Percentiles rank a stretch among this genome's conserved stretches.
These are phyloP conservation scores for Parthenolecanium corni DNA, from an alignment of 2,888 invertebrate species.

Conservation along the genomic window DNA sequence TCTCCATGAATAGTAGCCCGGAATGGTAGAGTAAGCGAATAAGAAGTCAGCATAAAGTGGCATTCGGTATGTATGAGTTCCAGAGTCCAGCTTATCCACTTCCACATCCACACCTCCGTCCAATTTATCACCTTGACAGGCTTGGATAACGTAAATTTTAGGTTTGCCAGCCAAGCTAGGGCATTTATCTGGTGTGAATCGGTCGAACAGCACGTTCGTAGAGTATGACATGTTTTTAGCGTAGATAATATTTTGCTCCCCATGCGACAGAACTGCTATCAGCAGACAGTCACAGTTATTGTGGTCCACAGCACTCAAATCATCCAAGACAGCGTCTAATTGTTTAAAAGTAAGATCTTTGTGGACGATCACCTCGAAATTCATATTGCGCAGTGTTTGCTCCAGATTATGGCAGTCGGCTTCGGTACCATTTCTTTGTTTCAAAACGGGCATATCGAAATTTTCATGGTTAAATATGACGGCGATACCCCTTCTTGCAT, in stretches of 20 bases:
- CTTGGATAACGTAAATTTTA: slow-evolving; percentile 56
- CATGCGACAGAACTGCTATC: slow-evolving; percentile 76
- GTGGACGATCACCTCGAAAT: slow-evolving; percentile 53
- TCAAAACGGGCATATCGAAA: slow-evolving; percentile 51
- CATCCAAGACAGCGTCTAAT: slow-evolving; percentile 51
- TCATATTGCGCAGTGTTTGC: slow-evolving; percentile 29
- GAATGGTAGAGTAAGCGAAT: slow-evolving; percentile 86
- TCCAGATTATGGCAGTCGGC: slow-evolving; percentile 46
- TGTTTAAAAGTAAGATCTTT: slow-evolving; percentile 59
- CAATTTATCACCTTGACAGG: slow-evolving; percentile 80
- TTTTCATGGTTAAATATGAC: slow-evolving; percentile 82
- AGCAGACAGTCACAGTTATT: slow-evolving; percentile 70
- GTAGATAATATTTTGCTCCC: slow-evolving; percentile 76
- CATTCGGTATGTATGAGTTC: slow-evolving; percentile 56
- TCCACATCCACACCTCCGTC: slow-evolving; percentile 58
- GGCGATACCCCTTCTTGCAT: slow-evolving; percentile 67
- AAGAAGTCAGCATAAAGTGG: slow-evolving; percentile 89
- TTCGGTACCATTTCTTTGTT: slow-evolving; percentile 69
- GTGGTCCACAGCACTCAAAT: slow-evolving; percentile 50
- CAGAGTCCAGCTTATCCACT: slow-evolving; percentile 54
- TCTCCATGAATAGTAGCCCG: slow-evolving; percentile 90
- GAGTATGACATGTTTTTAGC: slow-evolving; percentile 75
- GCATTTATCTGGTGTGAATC: slow-evolving; percentile 70
- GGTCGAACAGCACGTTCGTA: slow-evolving; percentile 58
- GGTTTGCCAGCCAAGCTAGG: slow-evolving; percentile 78